Conservation (phyloP, 2,888 invertebrate species). For the Polydrusus tereticollis region DNA sequence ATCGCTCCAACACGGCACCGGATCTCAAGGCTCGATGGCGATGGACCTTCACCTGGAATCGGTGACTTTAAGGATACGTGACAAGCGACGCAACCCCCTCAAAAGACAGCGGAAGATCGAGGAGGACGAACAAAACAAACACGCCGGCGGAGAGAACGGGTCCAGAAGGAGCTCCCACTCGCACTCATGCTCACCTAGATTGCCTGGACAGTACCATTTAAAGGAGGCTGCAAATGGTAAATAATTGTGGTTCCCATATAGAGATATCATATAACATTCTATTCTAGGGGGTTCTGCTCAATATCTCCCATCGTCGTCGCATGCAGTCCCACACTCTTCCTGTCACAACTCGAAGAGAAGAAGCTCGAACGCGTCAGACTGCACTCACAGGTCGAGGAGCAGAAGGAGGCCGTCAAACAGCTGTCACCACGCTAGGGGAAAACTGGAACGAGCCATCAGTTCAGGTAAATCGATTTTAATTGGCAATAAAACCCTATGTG, state of each 20-base stretch:
- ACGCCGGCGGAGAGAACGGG: slow-evolving; percentile 53
- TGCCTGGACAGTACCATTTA: slow-evolving; percentile 57
- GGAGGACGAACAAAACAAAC: slow-evolving; percentile 71
- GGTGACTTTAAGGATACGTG: slow-evolving; percentile 70
- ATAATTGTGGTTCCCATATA: background rate
- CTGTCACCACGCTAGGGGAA: slow-evolving; percentile 42
- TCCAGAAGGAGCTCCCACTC: slow-evolving; percentile 62
- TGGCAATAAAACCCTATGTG: no score
- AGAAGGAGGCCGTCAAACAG: slow-evolving; percentile 37
- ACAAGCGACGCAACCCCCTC: slow-evolving; percentile 79
- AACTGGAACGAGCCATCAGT: slow-evolving; percentile 46
- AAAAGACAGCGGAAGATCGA: slow-evolving; percentile 82
- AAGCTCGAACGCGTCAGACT: slow-evolving; percentile 67
- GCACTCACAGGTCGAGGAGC: slow-evolving; percentile 57
- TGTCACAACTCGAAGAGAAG: slow-evolving; percentile 57
- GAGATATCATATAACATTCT: background rate
- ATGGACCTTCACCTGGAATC: slow-evolving; percentile 80
- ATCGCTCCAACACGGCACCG: slow-evolving; percentile 70
- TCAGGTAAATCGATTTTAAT: slow-evolving; percentile 34
- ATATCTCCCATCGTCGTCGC: slow-evolving; percentile 55
- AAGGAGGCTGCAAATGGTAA: slow-evolving; percentile 53
- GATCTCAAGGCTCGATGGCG: slow-evolving; percentile 79
- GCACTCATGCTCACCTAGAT: slow-evolving; percentile 63
- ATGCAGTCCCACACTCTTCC: slow-evolving; percentile 54
- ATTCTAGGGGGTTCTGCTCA: slow-evolving; percentile 60